Evolutionary conservation across 2,113 vertebrate genomes (phyloP).

Genomic region (Hylia prasina): DNA sequence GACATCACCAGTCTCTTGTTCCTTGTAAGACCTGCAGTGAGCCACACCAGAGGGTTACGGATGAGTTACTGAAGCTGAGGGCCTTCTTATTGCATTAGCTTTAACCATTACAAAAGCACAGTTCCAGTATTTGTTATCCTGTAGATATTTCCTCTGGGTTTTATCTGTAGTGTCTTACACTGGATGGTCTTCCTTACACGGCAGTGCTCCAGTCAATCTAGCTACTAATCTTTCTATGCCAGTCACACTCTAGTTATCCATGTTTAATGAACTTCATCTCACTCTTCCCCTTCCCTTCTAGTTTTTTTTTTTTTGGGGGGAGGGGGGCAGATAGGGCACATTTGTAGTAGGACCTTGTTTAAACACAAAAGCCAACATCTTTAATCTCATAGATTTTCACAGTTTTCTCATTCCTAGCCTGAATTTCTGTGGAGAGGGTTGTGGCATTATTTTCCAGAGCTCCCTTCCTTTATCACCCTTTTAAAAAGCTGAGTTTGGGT

Average conservation of each 20-base stretch:
- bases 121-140: neutral
- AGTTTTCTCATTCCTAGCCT: neutral
- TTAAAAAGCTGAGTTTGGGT: neutral
- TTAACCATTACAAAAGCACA: neutral
- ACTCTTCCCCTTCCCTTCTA: rapidly evolving
- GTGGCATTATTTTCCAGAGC: neutral
- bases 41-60: neutral
- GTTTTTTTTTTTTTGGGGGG: neutral
- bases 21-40: neutral
- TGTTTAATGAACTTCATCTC: neutral
- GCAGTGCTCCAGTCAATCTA: neutral
- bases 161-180: rapidly evolving
- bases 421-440: neutral
- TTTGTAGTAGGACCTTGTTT: neutral
- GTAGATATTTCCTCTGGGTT: neutral
- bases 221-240: neutral
- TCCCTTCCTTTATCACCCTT: neutral
- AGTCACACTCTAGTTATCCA: neutral
- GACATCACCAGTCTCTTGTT: neutral
- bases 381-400: neutral
- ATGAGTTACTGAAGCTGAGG: neutral
- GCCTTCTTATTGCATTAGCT: neutral
- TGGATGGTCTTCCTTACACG: neutral
- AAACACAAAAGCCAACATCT: neutral
- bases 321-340: neutral